Evolutionary conservation across 1,140 invertebrate species (phyloP).

Genomic region (Palaemon carinicauda): DNA sequence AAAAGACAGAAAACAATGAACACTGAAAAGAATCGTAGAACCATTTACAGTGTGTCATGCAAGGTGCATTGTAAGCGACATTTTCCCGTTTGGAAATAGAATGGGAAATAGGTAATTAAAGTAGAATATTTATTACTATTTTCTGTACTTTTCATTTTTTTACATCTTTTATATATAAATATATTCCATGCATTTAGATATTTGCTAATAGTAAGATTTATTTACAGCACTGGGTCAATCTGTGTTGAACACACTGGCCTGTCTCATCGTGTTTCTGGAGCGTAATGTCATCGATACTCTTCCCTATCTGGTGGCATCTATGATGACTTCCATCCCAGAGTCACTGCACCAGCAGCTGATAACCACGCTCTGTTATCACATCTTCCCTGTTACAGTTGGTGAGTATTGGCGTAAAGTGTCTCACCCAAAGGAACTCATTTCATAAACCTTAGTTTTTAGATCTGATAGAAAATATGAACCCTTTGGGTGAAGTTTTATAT

Average conservation of each 20-base stretch:
- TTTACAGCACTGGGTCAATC: constrained; percentile 88
- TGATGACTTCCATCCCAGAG: constrained; percentile 88
- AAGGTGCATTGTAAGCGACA: neutral
- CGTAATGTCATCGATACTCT: constrained; percentile 94
- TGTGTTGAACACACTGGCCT: constrained; percentile 87
- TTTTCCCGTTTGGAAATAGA: too few relatives aligned
- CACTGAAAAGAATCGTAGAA: too few relatives aligned
- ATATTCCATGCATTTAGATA: too few relatives aligned
- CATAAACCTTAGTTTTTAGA: too few relatives aligned
- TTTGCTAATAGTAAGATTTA: constrained; percentile 35
- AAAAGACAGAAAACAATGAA: too few relatives aligned
- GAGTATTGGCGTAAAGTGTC: constrained; percentile 66
- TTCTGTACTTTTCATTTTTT: neutral
- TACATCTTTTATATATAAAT: neutral
- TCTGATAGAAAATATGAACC: too few relatives aligned
- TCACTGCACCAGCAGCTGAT: constrained; percentile 94
- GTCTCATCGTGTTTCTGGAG: constrained; percentile 94
- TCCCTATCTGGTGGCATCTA: constrained; percentile 92
- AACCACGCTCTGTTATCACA: constrained; percentile 93
- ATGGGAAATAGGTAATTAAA: neutral
- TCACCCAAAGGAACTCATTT: too few relatives aligned
- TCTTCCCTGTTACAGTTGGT: constrained; percentile 96
- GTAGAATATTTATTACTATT: neutral
- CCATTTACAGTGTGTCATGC: too few relatives aligned
- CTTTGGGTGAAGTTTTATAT: too few relatives aligned